Percentiles rank a stretch among this genome's conserved stretches.
Conservation (phyloP, 1,140 invertebrate genomes). For the Lepidotrigona ventralis region DNA sequence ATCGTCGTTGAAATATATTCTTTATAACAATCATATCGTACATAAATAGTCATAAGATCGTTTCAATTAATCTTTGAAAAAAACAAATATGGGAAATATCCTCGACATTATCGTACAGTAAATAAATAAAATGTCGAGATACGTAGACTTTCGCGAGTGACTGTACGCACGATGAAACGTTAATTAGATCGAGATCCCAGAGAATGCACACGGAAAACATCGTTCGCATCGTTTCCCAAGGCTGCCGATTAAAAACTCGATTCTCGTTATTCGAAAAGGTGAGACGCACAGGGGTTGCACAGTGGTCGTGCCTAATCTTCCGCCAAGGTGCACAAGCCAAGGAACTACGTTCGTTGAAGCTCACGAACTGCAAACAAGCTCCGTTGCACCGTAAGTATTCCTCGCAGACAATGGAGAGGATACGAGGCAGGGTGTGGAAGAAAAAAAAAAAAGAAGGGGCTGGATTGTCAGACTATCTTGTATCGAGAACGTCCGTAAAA, state of each 20-base stretch:
- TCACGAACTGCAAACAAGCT: constrained; percentile 64
- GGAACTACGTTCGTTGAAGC: constrained; percentile 39
- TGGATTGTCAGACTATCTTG: neutral
- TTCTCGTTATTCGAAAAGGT: constrained; percentile 8
- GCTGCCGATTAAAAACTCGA: constrained; percentile 7
- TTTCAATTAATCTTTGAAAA: no score
- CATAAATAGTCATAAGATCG: no score
- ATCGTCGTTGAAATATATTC: no score
- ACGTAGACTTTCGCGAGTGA: no score
- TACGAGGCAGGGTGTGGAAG: neutral
- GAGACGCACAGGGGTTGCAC: neutral
- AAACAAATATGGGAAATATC: no score
- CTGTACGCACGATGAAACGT: neutral
- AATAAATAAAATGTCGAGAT: no score
- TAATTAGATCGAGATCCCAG: neutral
- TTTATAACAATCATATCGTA: no score
- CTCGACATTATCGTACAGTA: no score
- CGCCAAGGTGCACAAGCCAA: constrained; percentile 31
- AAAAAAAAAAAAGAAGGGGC: neutral
- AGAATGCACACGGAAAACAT: neutral
- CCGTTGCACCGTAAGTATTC: constrained; percentile 46
- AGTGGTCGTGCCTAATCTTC: constrained; percentile 59
- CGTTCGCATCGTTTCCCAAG: neutral
- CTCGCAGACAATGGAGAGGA: constrained; percentile 22
- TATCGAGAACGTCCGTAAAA: constrained; percentile 47